Evolutionary conservation across 1,140 invertebrate genomes (phyloP), one percentile per base, ranked within the genome.

Genomic region (Grapholita molesta): DNA sequence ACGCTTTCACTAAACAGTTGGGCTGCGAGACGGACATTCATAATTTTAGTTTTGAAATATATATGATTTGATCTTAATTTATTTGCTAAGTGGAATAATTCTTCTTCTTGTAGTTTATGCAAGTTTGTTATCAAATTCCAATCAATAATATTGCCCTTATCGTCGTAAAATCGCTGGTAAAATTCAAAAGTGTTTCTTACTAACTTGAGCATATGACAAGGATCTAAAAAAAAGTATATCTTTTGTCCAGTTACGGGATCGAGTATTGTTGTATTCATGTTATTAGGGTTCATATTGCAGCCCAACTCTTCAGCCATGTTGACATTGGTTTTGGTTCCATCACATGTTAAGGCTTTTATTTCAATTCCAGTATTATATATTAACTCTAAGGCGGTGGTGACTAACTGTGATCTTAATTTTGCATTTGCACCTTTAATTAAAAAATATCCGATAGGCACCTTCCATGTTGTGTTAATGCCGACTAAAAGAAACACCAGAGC

Each of bases 371-470:
- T 72, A 25, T 80, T 70, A 24, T 73, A 32, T 64, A 74, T 76
- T 68, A 76, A 75, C 11, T 61, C 67, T 0, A 75, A 32, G 52
- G 72, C 72, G 12, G 74, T 57, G 38, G 73, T 76, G 11, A 78
- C 69, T 33, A 77, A 25, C 24, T 77, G 75, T 9, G 53, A 65
- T 67, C 74, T 80, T 64, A 70, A 65, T 68, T 66, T 61, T 18
- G 32, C 70, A 15, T 11, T 66, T 1, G 77, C 12, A 35, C 61
- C 52, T 66, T 74, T 8, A 8, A 55, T 30, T 21, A 79, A 74
- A 65, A 79, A 79, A 61, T 75, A 79, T 52, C 69, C 77, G 2
- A 75, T 28, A 2, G 75, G 77, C 9, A 79, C 42, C 57, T 79
- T 79, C 48, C 64, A 79, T 11, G 32, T 28, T 30, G 77, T 53